Percentiles rank a stretch among this genome's conserved stretches.
Conservation (phyloP, 1,140 invertebrate species). For the Coptotermes formosanus region DNA sequence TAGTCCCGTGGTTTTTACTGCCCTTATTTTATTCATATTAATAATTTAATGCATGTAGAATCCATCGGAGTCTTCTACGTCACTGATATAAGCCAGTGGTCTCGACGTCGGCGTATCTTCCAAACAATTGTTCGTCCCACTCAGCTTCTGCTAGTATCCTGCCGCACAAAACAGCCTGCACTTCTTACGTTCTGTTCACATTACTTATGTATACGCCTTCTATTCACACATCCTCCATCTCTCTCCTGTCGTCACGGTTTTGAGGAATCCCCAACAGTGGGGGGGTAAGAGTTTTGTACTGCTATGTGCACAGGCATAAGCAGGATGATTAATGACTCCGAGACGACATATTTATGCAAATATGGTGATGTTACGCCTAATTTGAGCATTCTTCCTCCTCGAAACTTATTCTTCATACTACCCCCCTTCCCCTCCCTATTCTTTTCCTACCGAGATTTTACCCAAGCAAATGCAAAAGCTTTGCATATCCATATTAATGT, state of each 20-base stretch:
- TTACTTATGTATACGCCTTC: conserved; percentile 12
- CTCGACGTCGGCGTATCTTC: too few relatives aligned
- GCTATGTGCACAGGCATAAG: conserved; percentile 6
- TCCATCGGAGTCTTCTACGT: too few relatives aligned
- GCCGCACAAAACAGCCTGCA: not conserved
- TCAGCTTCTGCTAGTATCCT: too few relatives aligned
- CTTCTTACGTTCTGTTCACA: not conserved
- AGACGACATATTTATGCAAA: conserved; percentile 19
- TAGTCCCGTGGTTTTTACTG: too few relatives aligned
- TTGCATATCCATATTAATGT: not conserved
- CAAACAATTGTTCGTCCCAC: too few relatives aligned
- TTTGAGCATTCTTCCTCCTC: conserved; percentile 9
- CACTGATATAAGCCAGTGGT: too few relatives aligned
- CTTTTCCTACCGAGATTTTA: not conserved
- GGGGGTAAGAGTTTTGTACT: not conserved
- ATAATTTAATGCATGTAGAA: too few relatives aligned
- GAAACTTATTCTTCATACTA: not conserved
- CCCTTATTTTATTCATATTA: too few relatives aligned
- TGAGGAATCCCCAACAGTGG: not conserved
- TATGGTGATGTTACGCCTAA: conserved; percentile 15
- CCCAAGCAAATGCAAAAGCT: not conserved
- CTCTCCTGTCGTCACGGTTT: not conserved
- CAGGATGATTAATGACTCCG: not conserved
- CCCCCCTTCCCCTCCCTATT: not conserved
- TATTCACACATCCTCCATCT: conserved; percentile 3